These are phyloP conservation scores for Agapetus fuscipes DNA, from an alignment of 2,888 invertebrate species.

Conservation along the genomic window DNA sequence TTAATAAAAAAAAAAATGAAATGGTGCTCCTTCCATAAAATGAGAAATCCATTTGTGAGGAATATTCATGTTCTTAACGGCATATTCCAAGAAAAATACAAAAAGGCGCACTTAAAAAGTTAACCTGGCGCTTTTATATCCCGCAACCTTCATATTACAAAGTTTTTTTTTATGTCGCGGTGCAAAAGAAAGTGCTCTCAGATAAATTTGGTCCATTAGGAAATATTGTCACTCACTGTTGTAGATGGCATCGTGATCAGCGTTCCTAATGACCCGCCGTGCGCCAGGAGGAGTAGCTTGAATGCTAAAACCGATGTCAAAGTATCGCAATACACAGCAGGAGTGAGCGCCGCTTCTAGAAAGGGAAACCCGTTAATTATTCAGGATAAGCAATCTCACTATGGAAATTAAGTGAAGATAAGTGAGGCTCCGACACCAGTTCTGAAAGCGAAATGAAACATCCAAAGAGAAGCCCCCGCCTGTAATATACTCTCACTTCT, in stretches of 20 bases:
- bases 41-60: no score
- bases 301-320: constrained; percentile 11
- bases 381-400: constrained; percentile 20
- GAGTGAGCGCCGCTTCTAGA: constrained; percentile 6
- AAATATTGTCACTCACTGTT: constrained; percentile 16
- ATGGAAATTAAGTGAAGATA: constrained; percentile 21
- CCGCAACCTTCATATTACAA: background rate
- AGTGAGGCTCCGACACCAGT: constrained; percentile 10
- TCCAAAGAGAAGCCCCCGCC: constrained; percentile 4
- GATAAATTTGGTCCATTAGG: constrained; percentile 14
- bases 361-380: constrained; percentile 19
- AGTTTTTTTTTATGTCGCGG: constrained; percentile 4
- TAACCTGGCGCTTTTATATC: background rate
- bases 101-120: background rate
- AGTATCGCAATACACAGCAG: constrained; percentile 10
- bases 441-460: constrained; percentile 12
- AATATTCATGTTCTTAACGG: no score
- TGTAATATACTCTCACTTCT: background rate
- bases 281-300: constrained; percentile 1
- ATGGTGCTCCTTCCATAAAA: no score
- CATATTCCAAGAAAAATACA: no score
- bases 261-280: constrained; percentile 1
- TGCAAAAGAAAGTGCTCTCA: constrained; percentile 8
- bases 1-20: no score
- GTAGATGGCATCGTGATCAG: constrained; percentile 16